Evolutionary conservation across 2,888 invertebrate genomes (phyloP).

Genomic region (Linhomoeus sp.): DNA sequence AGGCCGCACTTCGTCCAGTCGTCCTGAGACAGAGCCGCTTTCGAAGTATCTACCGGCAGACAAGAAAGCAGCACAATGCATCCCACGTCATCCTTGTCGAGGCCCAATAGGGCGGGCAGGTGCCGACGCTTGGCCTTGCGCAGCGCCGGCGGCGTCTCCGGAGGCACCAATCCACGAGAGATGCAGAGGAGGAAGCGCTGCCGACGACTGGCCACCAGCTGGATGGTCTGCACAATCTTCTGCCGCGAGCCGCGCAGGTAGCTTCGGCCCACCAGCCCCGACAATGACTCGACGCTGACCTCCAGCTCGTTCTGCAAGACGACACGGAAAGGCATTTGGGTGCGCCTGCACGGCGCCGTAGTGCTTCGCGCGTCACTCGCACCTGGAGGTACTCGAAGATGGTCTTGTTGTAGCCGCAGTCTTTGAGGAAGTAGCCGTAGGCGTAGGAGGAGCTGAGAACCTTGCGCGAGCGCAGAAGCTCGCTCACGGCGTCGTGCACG

Average conservation of each 20-base stretch:
- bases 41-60: neutral
- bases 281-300: slow-evolving; percentile 44
- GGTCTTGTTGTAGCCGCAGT: slow-evolving; percentile 42
- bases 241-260: slow-evolving; percentile 43
- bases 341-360: too few relatives aligned
- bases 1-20: slow-evolving; percentile 28
- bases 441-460: slow-evolving; percentile 47
- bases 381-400: slow-evolving; percentile 51
- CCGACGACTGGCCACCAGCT: slow-evolving; percentile 33
- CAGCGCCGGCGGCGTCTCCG: slow-evolving; percentile 43
- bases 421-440: slow-evolving; percentile 47
- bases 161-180: slow-evolving; percentile 32
- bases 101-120: slow-evolving; percentile 26
- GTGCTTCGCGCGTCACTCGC: slow-evolving; percentile 7
- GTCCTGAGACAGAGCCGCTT: slow-evolving; percentile 22
- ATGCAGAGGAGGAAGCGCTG: slow-evolving; percentile 32
- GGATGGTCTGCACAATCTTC: slow-evolving; percentile 43
- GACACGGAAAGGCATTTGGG: too few relatives aligned
- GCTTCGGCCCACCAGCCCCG: slow-evolving; percentile 44
- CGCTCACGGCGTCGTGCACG: slow-evolving; percentile 44
- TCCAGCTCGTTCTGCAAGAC: slow-evolving; percentile 43
- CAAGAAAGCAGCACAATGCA: neutral
- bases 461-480: slow-evolving; percentile 42
- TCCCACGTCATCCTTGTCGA: slow-evolving; percentile 32
- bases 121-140: slow-evolving; percentile 34